Evolutionary conservation across 1,140 invertebrate species (phyloP).

Genomic region (Sminthurinus signatus): DNA sequence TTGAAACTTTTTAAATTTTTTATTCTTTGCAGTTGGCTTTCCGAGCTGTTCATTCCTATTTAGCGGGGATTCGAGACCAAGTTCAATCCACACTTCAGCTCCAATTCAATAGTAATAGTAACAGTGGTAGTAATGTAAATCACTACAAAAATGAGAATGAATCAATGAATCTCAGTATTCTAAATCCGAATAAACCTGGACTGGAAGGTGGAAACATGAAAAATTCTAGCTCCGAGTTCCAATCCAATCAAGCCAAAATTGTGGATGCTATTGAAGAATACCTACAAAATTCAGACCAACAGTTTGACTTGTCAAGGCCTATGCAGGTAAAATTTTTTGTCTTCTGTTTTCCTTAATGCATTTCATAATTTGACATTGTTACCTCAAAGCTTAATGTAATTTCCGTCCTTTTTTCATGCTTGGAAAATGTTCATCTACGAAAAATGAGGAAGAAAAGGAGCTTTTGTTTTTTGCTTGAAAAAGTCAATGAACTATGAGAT

Average conservation of each 20-base stretch:
- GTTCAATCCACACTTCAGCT: slow-evolving; percentile 1
- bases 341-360: too few relatives aligned
- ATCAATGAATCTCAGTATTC: not conserved
- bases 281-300: slow-evolving; percentile 51
- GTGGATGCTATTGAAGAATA: slow-evolving; percentile 51
- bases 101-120: not conserved
- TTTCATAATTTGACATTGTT: too few relatives aligned
- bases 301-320: slow-evolving; percentile 53
- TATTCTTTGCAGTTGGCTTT: slow-evolving; percentile 53
- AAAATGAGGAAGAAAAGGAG: slow-evolving; percentile 4
- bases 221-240: not conserved
- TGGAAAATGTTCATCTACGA: too few relatives aligned
- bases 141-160: not conserved
- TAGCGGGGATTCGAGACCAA: slow-evolving; percentile 49
- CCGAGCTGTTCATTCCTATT: slow-evolving; percentile 51
- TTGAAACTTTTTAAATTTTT: not conserved
- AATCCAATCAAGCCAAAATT: slow-evolving; percentile 39
- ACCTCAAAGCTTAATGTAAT: too few relatives aligned
- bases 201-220: too few relatives aligned
- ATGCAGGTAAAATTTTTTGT: slow-evolving; percentile 54
- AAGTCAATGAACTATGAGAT: too few relatives aligned
- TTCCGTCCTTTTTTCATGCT: too few relatives aligned
- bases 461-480: not conserved
- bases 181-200: too few relatives aligned
- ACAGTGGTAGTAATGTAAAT: not conserved